Conservation (phyloP, 2,888 invertebrate species). For the Parnassius glacialis region DNA sequence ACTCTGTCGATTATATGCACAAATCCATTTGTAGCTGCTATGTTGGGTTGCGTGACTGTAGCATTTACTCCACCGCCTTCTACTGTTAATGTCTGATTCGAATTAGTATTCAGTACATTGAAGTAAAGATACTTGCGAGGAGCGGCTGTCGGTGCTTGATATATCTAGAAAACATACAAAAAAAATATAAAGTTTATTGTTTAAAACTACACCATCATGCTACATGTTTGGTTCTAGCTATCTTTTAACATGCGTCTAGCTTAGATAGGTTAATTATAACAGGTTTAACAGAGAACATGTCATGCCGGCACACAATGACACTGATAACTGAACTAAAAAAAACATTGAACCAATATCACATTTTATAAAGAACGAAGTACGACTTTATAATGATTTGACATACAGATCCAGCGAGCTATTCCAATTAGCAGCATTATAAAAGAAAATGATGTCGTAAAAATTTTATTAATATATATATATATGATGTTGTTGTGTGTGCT, state of each 20-base stretch:
- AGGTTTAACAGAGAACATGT: background rate
- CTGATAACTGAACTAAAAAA: slow-evolving; percentile 1
- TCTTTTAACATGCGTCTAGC: slow-evolving; percentile 19
- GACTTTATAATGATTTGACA: slow-evolving; percentile 39
- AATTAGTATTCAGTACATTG: slow-evolving; percentile 85
- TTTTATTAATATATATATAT: background rate
- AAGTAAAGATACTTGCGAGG: slow-evolving; percentile 90
- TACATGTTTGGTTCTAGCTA: slow-evolving; percentile 8
- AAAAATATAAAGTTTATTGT: background rate
- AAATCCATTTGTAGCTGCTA: slow-evolving; percentile 95
- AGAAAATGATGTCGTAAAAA: slow-evolving; percentile 51
- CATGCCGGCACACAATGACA: slow-evolving; percentile 17
- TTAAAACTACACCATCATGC: slow-evolving; percentile 33
- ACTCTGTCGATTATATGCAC: slow-evolving; percentile 96
- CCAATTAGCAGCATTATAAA: slow-evolving; percentile 61
- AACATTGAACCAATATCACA: slow-evolving; percentile 5
- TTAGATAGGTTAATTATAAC: background rate
- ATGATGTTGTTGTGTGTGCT: too few species aligned
- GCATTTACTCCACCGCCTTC: slow-evolving; percentile 97
- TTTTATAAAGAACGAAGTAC: background rate
- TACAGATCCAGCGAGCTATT: slow-evolving; percentile 72
- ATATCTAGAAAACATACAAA: slow-evolving; percentile 74
- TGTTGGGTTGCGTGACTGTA: slow-evolving; percentile 91
- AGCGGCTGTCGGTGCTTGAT: slow-evolving; percentile 88
- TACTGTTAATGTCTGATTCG: slow-evolving; percentile 89